Conservation (phyloP, 2,113 vertebrate genomes). For the Stercorarius parasiticus region DNA sequence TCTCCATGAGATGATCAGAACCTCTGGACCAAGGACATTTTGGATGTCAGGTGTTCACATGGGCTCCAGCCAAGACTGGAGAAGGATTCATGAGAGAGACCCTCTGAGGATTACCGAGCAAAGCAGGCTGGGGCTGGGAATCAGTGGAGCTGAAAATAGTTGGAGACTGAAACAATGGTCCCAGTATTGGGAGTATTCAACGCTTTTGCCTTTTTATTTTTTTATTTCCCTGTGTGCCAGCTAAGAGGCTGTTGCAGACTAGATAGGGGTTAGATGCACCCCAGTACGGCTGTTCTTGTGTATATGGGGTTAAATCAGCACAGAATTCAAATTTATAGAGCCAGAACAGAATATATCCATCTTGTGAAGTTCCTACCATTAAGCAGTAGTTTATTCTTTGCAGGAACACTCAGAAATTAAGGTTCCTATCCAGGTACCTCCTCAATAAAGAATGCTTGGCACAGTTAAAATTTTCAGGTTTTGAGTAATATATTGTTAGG, state of each 20-base stretch:
- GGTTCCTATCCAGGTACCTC: slow-evolving; percentile 51
- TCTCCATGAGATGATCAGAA: background rate
- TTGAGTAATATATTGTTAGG: slow-evolving; percentile 53
- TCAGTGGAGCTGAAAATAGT: background rate
- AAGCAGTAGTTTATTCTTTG: slow-evolving; percentile 58
- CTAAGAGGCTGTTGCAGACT: background rate
- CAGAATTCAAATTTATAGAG: background rate
- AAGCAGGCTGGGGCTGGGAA: background rate
- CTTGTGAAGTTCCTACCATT: background rate
- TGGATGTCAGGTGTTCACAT: background rate
- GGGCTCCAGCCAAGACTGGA: background rate
- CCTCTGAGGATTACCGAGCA: background rate
- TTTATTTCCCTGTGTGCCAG: background rate
- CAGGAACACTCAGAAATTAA: slow-evolving; percentile 45
- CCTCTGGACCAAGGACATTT: background rate
- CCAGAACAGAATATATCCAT: background rate
- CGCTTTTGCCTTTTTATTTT: background rate
- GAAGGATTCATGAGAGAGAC: background rate
- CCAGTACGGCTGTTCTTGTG: background rate
- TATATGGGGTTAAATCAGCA: background rate
- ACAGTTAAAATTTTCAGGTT: slow-evolving; percentile 45
- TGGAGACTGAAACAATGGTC: background rate
- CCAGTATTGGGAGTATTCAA: background rate
- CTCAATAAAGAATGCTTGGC: slow-evolving; percentile 74
- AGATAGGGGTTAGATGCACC: background rate